These are phyloP conservation scores for Chloroceryle amazona DNA, from an alignment of 2,797 vertebrate genomes.

Conservation along the genomic window DNA sequence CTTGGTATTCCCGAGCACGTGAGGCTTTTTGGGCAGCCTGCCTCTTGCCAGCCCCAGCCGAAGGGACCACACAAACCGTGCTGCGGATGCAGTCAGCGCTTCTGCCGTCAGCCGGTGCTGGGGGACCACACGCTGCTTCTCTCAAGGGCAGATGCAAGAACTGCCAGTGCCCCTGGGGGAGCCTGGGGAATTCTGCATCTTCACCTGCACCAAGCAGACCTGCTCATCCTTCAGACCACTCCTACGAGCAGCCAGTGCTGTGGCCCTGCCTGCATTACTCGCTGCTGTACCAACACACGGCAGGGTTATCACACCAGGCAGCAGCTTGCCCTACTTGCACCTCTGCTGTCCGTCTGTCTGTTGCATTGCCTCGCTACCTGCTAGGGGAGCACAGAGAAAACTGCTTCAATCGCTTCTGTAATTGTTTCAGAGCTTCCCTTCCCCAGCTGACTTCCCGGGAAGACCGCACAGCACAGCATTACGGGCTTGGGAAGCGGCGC, in stretches of 20 bases:
- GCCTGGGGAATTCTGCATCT: not conserved
- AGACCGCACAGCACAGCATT: not conserved
- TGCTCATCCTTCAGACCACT: not conserved
- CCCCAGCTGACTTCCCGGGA: not conserved
- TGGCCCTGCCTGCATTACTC: not conserved
- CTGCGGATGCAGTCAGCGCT: not conserved
- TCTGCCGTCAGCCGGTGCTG: not conserved
- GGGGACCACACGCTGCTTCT: not conserved
- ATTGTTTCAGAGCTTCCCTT: not conserved
- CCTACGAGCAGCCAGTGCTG: not conserved
- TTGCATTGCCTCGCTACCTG: not conserved
- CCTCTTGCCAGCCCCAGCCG: not conserved
- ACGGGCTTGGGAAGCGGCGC: not conserved
- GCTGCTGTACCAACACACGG: not conserved
- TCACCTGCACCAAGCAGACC: not conserved
- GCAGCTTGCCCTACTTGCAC: not conserved
- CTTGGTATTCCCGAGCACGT: rapidly evolving
- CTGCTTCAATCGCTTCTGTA: not conserved
- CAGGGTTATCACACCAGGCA: rapidly evolving
- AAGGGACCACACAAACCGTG: rapidly evolving
- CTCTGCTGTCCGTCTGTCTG: not conserved
- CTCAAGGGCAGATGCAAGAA: not conserved
- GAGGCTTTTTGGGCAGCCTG: not conserved
- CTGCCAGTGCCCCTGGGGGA: not conserved
- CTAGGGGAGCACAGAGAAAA: not conserved